Evolutionary conservation across 2,888 invertebrate genomes (phyloP), one percentile per base, ranked within the genome.

Genomic region (Venusia cambrica): DNA sequence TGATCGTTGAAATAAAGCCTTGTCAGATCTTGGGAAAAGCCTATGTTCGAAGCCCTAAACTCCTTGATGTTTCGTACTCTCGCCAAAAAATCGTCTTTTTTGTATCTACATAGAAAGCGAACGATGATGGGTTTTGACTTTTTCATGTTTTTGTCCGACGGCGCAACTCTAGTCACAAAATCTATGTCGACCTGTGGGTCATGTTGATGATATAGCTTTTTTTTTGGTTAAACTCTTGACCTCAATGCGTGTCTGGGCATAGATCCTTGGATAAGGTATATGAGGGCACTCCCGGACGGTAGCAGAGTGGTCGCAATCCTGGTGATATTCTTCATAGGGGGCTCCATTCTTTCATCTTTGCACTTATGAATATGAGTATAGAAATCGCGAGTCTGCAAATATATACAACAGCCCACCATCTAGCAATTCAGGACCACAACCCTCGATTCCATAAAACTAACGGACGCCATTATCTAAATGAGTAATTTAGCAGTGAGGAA

Each of bases 391-490:
- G 39, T 39, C 21, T 39, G 26, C 26, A 30, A 8, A 13, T 8
- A 1, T 16, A 11, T 26, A 5, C 8, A 10, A 4, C 16, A 27
- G 5, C 6, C 22, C 6, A 12, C 19, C 19, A 7, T 8, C 16
- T 15, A 8, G 15, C 25, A 10, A 15, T 16, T 26, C 55, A 56
- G 53, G 10, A 30, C 24, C 29, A 26, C 37, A 27, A 35, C 27
- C 13, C 30, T 34, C 49, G 55, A 69, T 73, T 74, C 68, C 76
- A 78, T 75, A 72, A 69, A 66, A 58, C 62, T 68, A 77, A 79
- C 76, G 67, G 76, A 17, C 52, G 11, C 21, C 43, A 73, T 77
- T 78, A 75, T 78, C 71, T 66, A 66, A 72, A 72, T 75, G 73
- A 75, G 74, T 77, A 75, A 78, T 71, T 77, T 67, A 69, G 62